Evolutionary conservation across 2,797 vertebrate species (phyloP), one percentile per base, ranked within the genome.

Genomic region (Coracias cyanogaster): DNA sequence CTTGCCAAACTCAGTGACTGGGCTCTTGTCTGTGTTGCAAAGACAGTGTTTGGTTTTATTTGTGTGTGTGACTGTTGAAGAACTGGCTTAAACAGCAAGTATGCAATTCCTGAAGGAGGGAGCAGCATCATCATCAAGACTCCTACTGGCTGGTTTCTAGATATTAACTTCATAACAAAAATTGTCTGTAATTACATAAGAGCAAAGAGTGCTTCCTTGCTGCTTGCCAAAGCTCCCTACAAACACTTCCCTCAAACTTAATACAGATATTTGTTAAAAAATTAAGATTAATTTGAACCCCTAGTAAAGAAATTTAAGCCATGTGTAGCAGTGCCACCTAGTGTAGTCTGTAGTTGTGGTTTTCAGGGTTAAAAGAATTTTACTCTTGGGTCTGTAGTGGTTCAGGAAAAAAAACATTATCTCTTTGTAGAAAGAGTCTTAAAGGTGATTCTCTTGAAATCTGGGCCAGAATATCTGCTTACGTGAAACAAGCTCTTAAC

Each of bases 281-380:
- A 48, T 52, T 26, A 64, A 72, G 15, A 33, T 48, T 49, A 14
- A 66, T 86, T 92, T 81, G 82, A 88, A 45, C 69, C 82, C 65
- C 6, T 10, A 25, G 58, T 52, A 52, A 74, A 52, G 57, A 45
- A 62, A 62, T 14, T 9, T n/a, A 76, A 88, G 89, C 25, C 4
- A 0, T 79, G 74, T 90, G 82, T 93, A 94, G 94, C 85, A 96
- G 82, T 94, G 94, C 94, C 95, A 96, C 73, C 96, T 97, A 96
- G 94, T 90, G 94, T 86, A 62, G 61, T 24, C n/a, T 83, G 33
- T n/a, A 35, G 43, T 46, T 39, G 77, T 65, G 31, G 51, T 51
- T 86, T 92, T 58, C 88, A 66, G 33, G 39, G 21, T 55, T 58
- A 76, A 43, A 54, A 54, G 55, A 29, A 8, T 70, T 78, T 82